Base-by-base conservation (phyloP, 2,888 invertebrate species). In the Dolichopus griseipennis region DNA sequence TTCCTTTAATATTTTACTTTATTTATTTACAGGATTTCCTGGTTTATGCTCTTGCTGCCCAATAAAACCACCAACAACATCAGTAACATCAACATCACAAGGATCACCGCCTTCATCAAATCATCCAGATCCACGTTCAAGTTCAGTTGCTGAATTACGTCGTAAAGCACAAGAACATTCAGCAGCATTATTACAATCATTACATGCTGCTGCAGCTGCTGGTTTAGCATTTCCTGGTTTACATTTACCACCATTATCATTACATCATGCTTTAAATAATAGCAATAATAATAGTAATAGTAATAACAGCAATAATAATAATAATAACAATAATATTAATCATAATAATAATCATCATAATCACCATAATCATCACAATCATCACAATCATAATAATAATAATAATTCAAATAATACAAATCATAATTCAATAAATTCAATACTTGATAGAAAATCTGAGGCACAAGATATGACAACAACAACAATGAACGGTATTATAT, bases 151-250 rank as follows among this genome's bases (percentile, higher is more conserved):
- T 0, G 96, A 96, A 75, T 84, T 97, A 64, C 85, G 96, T 9
- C 87, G 96, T 67, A 95, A 95, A 79, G 96, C 96, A 1, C 93
- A 96, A 80, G 96, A 97, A 78, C 96, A 97, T 80, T 93, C 95
- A 1, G 95, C 96, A 1, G 95, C 95, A 0, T 82, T 93, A 33
- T 81, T 91, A 67, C 91, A 91, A 77, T 88, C 88, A 61, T 81
- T 91, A 65, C 90, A 91, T 74, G 73, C 82, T 79, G 77, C 81
- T 80, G 79, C 87, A 80, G 73, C 85, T 79, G 73, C 78, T 72
- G 75, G 81, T 1, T 77, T 76, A 74, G 83, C 74, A 69, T 84
- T 75, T 78, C 85, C 77, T 65, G 84, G 84, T 69, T 71, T 84
- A 72, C 80, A 84, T 75, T 75, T 84, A 77, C 78, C 83, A 71